A percentile compares a stretch with the other conserved stretches of the same genome.
phyloP scores from a whole-genome alignment of 2,797 vertebrate genomes.

The Diplodus puntazzo region DNA sequence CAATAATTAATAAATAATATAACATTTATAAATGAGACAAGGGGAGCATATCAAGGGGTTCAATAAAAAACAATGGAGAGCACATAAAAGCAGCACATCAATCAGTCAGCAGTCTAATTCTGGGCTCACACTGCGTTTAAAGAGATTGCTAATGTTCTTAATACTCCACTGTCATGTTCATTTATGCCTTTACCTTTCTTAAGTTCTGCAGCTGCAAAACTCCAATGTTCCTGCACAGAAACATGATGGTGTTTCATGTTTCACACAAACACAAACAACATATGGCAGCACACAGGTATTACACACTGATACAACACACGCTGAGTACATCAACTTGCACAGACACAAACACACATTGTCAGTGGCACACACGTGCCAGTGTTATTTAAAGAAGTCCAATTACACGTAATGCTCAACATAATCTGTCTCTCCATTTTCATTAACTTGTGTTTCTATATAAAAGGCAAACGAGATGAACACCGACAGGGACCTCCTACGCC shows the following conservation, averaged over 20 bases:
- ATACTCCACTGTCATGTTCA: slow-evolving; percentile 3
- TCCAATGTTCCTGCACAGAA: slow-evolving; percentile 12
- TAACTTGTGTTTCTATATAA: slow-evolving; percentile 78
- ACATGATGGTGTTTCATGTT: slow-evolving; percentile 3
- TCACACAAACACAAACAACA: slow-evolving; percentile 14
- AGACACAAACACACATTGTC: slow-evolving; percentile 1
- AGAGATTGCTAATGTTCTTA: slow-evolving; percentile 11
- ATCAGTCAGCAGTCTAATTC: not conserved
- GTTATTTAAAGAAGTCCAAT: slow-evolving; percentile 85
- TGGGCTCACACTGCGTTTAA: slow-evolving; percentile 6
- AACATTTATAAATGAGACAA: not conserved
- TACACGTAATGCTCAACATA: slow-evolving; percentile 82
- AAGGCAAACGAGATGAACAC: slow-evolving; percentile 64
- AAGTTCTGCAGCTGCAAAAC: slow-evolving; percentile 14
- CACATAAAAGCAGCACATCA: slow-evolving; percentile 5
- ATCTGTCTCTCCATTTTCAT: slow-evolving; percentile 82
- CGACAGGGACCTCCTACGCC: slow-evolving; percentile 69
- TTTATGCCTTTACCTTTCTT: slow-evolving; percentile 3
- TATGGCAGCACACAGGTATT: slow-evolving; percentile 19
- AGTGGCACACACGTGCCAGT: slow-evolving; percentile 52
- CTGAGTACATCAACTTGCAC: not conserved
- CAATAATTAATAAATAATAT: not conserved
- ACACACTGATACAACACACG: slow-evolving; percentile 4
- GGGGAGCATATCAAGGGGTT: not conserved
- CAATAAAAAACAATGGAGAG: not conserved